Evolutionary conservation across 2,113 vertebrate genomes (phyloP), one percentile per base, ranked within the genome.

Genomic region (Brienomyrus brachyistius): DNA sequence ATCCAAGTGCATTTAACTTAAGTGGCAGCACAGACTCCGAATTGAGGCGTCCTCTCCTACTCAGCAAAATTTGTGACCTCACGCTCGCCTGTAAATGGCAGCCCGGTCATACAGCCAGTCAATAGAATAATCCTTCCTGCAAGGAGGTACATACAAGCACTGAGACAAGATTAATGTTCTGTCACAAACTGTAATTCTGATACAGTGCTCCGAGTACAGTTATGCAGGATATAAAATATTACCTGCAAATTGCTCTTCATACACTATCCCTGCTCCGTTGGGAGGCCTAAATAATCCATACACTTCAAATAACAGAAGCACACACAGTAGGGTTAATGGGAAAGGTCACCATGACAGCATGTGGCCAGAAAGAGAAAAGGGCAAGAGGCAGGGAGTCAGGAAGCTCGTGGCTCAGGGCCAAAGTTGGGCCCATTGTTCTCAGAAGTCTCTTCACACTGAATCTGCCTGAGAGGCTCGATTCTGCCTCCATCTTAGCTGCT

Each of bases 281-380:
- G 92, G 92, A 85, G 89, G 87, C 45, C 90, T 93, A 92, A 94
- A 96, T 95, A 95, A 96, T 95, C 91, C 91, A 94, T 94, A 95
- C 92, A 94, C 94, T 95, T 95, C 94, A 94, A 95, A 96, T 95
- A 94, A 94, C 94, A 95, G 91, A 91, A 93, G 94, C 93, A 48
- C 56, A 45, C 87, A 91, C 94, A 94, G 94, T 93, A 88, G 95
- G 96, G 95, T 95, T 96, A 95, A 96, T 95, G 94, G 94, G 94
- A 94, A 96, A 96, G 95, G 95, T 96, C 95, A 95, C 88, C 87
- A 90, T 92, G 93, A 91, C 95, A 95, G 95, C 94, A 92, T 95
- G 95, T 91, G 93, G 92, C 91, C 93, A 91, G 84, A 86, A 91
- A 94, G 93, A 94, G 92, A 93, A 96, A 96, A 95, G 95, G 94